A percentile compares a stretch with the other conserved stretches of the same genome.
These are phyloP conservation scores for Lasius fuliginosus DNA, from an alignment of 2,888 invertebrate species.

Conservation along the genomic window DNA sequence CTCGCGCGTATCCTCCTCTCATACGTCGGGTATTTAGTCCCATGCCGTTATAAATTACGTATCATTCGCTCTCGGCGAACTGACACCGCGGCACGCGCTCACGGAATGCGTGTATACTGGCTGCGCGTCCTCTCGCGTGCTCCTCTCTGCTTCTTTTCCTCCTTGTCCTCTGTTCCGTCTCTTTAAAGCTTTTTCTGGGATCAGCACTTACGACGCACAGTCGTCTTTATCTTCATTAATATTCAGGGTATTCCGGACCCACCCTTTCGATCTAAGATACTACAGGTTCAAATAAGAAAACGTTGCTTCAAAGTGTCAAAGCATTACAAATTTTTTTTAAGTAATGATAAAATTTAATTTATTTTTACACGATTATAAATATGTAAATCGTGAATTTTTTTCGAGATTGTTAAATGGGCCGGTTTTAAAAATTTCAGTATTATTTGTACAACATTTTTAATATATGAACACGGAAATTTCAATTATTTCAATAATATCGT, in stretches of 20 bases:
- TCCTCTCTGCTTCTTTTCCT: neutral
- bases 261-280: neutral
- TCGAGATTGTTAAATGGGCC: neutral
- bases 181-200: slow-evolving; percentile 45
- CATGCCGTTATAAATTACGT: slow-evolving; percentile 84
- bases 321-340: neutral
- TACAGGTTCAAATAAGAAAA: neutral
- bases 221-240: slow-evolving; percentile 54
- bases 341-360: neutral
- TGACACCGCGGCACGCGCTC: slow-evolving; percentile 80
- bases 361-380: neutral
- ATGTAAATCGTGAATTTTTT: neutral
- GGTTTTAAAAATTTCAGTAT: neutral
- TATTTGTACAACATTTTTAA: neutral
- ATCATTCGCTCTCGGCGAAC: slow-evolving; percentile 83
- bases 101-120: slow-evolving; percentile 72
- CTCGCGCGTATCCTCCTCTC: slow-evolving; percentile 38
- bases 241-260: neutral
- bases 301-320: neutral
- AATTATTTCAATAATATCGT: neutral
- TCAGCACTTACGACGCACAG: slow-evolving; percentile 30
- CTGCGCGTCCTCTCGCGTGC: no score
- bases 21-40: slow-evolving; percentile 72
- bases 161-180: slow-evolving; percentile 42
- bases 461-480: neutral